phyloP scores from a whole-genome alignment of 2,797 vertebrate species.

The Rhinatrema bivittatum region DNA sequence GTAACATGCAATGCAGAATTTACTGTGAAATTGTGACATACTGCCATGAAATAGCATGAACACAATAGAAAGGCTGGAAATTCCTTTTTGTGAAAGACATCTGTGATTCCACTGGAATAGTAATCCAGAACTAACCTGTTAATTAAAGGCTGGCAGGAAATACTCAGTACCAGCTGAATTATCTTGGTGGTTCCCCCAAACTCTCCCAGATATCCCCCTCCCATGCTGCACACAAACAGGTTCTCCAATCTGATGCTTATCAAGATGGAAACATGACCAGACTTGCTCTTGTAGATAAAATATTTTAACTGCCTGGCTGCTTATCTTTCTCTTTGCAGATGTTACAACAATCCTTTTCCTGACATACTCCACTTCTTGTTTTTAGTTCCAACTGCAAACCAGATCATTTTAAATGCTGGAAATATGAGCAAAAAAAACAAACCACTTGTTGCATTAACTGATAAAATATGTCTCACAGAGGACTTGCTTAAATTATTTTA shows the following conservation, averaged over 20 bases:
- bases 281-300: slow-evolving; percentile 65
- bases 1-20: too few relatives aligned
- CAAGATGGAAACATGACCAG: slow-evolving; percentile 56
- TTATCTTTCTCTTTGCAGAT: slow-evolving; percentile 61
- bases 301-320: slow-evolving; percentile 55
- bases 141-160: too few relatives aligned
- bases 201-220: neutral
- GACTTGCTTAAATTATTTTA: too few relatives aligned
- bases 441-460: too few relatives aligned
- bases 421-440: neutral
- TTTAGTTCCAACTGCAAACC: slow-evolving; percentile 25
- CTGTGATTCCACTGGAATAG: too few relatives aligned
- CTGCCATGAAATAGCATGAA: too few relatives aligned
- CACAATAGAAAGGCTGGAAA: too few relatives aligned
- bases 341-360: slow-evolving; percentile 52
- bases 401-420: neutral
- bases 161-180: slow-evolving; percentile 15
- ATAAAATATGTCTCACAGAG: too few relatives aligned
- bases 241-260: slow-evolving; percentile 51
- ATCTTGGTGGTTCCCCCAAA: slow-evolving; percentile 16
- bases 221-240: slow-evolving; percentile 16
- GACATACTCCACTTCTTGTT: slow-evolving; percentile 53
- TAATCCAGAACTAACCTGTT: too few relatives aligned
- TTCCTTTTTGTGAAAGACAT: too few relatives aligned
- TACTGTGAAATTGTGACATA: too few relatives aligned